Percentiles rank a stretch among this genome's conserved stretches.
Evolutionary conservation across 1,140 invertebrate species (phyloP).

Genomic region (Palaemon carinicauda): DNA sequence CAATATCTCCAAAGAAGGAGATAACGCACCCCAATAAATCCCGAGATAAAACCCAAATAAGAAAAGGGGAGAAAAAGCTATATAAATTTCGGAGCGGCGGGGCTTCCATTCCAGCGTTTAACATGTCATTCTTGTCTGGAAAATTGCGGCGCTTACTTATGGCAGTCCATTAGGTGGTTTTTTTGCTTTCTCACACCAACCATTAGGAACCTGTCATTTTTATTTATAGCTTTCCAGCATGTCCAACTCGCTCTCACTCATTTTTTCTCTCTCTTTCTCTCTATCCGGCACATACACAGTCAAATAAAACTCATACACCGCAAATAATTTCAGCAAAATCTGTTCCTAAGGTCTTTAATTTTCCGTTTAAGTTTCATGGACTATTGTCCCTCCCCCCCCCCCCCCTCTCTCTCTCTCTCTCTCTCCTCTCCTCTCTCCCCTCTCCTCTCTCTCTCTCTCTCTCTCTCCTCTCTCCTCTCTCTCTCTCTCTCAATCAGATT

Average conservation of each 20-base stretch:
- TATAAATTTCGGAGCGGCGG: slow-evolving; percentile 32
- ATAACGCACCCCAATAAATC: slow-evolving; percentile 43
- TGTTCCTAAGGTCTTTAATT: no score
- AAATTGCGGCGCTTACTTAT: slow-evolving; percentile 48
- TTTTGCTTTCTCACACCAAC: background rate
- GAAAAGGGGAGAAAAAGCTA: slow-evolving; percentile 34
- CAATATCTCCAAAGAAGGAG: slow-evolving; percentile 27
- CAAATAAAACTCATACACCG: background rate
- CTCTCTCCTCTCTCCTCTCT: no score
- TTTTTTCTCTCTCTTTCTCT: background rate
- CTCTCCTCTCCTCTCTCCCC: background rate
- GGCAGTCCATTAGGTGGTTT: slow-evolving; percentile 35
- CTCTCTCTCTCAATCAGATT: no score
- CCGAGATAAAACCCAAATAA: slow-evolving; percentile 53
- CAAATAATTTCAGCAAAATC: no score
- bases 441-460: background rate
- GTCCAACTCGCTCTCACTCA: background rate
- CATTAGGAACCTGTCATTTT: background rate
- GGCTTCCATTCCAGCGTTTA: slow-evolving; percentile 41
- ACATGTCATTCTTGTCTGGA: slow-evolving; percentile 48
- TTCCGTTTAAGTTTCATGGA: background rate
- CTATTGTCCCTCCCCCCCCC: background rate
- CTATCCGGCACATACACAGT: background rate
- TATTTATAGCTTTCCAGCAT: background rate
- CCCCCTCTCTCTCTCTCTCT: background rate